Percentiles rank a stretch among this genome's conserved stretches.
Evolutionary conservation across 1,140 invertebrate genomes (phyloP).

Genomic region (Grapholita molesta): DNA sequence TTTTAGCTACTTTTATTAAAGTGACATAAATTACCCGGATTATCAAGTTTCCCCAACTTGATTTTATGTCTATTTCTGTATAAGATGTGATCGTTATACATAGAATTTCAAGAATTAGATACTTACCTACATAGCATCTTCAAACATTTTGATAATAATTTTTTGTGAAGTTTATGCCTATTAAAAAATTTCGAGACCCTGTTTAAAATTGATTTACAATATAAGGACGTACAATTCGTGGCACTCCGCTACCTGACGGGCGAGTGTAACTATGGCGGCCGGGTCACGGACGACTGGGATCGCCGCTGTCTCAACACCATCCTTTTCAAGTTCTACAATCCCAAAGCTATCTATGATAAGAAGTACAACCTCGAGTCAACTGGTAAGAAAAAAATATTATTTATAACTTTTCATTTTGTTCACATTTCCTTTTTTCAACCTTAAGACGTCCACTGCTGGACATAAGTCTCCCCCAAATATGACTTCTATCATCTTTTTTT

Average conservation of each 20-base stretch:
- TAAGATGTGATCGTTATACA: no score
- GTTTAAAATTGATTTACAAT: slow-evolving; percentile 15
- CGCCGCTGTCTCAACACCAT: slow-evolving; percentile 91
- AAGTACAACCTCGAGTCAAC: slow-evolving; percentile 82
- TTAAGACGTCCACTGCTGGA: no score
- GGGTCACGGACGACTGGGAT: slow-evolving; percentile 97
- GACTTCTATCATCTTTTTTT: no score
- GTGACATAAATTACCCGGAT: no score
- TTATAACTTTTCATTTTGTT: background rate
- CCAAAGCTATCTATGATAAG: slow-evolving; percentile 73
- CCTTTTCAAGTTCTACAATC: slow-evolving; percentile 89
- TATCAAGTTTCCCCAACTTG: no score
- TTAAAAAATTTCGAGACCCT: background rate
- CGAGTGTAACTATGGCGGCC: slow-evolving; percentile 97
- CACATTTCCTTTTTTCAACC: background rate
- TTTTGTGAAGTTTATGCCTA: background rate
- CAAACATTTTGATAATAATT: no score
- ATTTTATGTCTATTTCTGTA: no score
- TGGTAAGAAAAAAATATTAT: slow-evolving; percentile 46
- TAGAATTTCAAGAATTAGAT: no score
- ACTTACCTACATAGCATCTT: no score
- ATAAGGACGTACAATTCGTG: slow-evolving; percentile 92
- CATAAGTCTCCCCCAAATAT: no score
- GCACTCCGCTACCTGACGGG: slow-evolving; percentile 94
- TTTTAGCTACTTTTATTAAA: no score